A percentile compares a stretch with the other conserved stretches of the same genome.
Evolutionary conservation across 2,113 vertebrate genomes (phyloP).

Genomic region (Heloderma charlesbogerti): DNA sequence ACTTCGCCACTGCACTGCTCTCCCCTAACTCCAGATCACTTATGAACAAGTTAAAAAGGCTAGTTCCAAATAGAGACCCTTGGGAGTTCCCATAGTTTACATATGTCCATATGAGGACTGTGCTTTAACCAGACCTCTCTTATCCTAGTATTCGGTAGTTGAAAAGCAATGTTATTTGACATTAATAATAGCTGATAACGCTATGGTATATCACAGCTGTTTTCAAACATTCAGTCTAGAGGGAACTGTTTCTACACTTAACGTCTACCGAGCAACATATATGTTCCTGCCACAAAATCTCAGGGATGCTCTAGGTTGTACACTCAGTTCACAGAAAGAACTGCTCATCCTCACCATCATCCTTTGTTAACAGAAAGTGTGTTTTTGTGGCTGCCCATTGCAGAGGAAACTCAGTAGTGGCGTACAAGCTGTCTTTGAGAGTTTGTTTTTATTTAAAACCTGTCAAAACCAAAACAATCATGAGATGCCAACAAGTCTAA

Average conservation of each 20-base stretch:
- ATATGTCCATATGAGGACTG: no score
- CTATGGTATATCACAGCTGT: background rate
- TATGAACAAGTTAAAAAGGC: no score
- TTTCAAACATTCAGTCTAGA: background rate
- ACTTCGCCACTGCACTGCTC: no score
- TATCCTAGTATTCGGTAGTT: background rate
- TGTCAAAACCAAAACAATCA: background rate
- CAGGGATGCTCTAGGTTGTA: background rate
- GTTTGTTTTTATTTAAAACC: background rate
- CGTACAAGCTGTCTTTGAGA: background rate
- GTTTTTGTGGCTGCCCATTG: background rate
- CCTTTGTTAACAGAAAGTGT: no score
- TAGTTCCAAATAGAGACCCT: no score
- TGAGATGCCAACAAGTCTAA: background rate
- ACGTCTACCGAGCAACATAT: background rate
- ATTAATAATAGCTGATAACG: background rate
- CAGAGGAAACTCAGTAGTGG: background rate
- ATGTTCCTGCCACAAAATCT: background rate
- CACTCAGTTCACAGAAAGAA: background rate
- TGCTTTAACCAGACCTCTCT: no score
- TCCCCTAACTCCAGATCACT: no score
- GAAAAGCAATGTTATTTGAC: background rate
- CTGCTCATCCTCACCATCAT: no score
- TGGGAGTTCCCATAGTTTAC: no score
- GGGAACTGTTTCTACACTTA: background rate